Evolutionary conservation across 2,113 vertebrate species (phyloP).

Genomic region (Pedetes capensis): DNA sequence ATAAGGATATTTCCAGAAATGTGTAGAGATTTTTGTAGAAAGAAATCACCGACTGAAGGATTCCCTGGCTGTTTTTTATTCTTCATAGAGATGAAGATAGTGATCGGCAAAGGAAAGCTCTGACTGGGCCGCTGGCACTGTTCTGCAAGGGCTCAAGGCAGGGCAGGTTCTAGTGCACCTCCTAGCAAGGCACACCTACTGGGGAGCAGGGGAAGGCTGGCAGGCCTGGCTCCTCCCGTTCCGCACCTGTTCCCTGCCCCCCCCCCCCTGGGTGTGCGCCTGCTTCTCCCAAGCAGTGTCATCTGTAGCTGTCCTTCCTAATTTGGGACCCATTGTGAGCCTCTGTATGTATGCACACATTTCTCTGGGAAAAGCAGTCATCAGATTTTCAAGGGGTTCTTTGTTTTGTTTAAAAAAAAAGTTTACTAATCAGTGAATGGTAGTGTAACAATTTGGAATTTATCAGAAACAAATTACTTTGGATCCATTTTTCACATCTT

Average conservation of each 20-base stretch:
- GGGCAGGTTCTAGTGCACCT: accelerated
- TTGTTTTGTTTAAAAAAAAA: too few relatives aligned
- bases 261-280: neutral
- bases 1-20: neutral
- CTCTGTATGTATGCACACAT: neutral
- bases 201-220: neutral
- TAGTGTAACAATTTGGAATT: neutral
- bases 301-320: neutral
- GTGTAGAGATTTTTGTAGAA: neutral
- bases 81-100: neutral
- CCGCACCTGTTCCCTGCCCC: too few relatives aligned
- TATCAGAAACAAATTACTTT: neutral
- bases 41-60: neutral
- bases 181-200: neutral
- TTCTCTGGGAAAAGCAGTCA: neutral
- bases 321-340: neutral
- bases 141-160: neutral
- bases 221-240: neutral
- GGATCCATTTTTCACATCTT: neutral
- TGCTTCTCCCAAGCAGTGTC: neutral
- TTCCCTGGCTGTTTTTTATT: neutral
- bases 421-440: neutral
- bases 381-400: neutral
- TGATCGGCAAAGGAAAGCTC: neutral
- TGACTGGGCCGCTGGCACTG: neutral